phyloP scores from a whole-genome alignment of 1,140 invertebrate genomes.

The Atta cephalotes region DNA sequence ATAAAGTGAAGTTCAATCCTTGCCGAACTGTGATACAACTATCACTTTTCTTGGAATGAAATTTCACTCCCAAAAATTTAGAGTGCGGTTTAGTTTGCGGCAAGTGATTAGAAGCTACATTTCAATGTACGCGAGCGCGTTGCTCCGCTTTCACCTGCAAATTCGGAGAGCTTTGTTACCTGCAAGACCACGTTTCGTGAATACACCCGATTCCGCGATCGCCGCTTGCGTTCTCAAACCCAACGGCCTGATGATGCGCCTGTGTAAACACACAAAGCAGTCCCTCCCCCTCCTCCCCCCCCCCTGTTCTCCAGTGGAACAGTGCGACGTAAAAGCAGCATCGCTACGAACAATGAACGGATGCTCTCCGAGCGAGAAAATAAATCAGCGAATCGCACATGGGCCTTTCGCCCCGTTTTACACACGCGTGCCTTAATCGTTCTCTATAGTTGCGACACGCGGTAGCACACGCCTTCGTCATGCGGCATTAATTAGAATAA shows the following conservation, averaged over 20 bases:
- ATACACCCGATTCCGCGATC: not conserved
- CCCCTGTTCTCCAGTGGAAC: no score
- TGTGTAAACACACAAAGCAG: conserved; percentile 3
- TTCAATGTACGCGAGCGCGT: conserved; percentile 37
- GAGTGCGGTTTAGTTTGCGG: no score
- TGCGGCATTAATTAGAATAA: conserved; percentile 46
- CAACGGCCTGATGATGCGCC: not conserved
- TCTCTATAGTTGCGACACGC: conserved; percentile 31
- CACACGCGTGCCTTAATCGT: conserved; percentile 44
- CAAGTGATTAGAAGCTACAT: not conserved
- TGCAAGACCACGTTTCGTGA: conserved; percentile 32
- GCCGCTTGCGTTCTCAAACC: not conserved
- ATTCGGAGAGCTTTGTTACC: conserved; percentile 36
- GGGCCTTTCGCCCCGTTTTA: conserved; percentile 7
- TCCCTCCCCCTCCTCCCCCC: no score
- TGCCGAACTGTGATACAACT: no score
- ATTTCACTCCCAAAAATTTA: no score
- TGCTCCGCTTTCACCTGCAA: conserved; percentile 38
- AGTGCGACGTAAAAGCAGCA: not conserved
- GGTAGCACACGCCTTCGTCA: conserved; percentile 47
- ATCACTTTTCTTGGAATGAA: no score
- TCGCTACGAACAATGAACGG: conserved; percentile 40
- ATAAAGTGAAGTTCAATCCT: no score
- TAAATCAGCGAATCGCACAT: conserved; percentile 31
- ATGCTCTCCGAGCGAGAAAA: conserved; percentile 25